phyloP scores from a whole-genome alignment of 2,888 invertebrate genomes.

The Notocelia uddmanniana region DNA sequence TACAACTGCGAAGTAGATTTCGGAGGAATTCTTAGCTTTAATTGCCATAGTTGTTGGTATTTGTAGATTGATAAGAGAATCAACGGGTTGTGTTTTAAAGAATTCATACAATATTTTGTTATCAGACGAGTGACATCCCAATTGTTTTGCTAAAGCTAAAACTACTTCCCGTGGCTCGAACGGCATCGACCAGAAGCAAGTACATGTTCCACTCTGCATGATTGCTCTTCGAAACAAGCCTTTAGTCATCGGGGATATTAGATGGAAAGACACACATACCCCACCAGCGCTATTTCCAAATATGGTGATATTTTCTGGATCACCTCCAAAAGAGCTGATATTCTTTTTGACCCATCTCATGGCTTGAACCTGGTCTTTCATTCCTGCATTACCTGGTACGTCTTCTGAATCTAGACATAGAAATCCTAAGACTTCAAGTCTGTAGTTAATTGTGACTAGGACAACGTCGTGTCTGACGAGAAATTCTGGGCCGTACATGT shows the following conservation, averaged over 20 bases:
- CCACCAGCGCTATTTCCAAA: slow-evolving; percentile 79
- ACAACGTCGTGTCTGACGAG: slow-evolving; percentile 68
- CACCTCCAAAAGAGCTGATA: slow-evolving; percentile 72
- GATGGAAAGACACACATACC: slow-evolving; percentile 64
- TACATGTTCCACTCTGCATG: slow-evolving; percentile 88
- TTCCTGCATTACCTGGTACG: slow-evolving; percentile 76
- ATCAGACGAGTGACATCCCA: slow-evolving; percentile 54
- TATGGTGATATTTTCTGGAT: slow-evolving; percentile 73
- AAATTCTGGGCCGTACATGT: slow-evolving; percentile 71
- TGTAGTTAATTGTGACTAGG: slow-evolving; percentile 75
- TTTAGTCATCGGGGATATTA: slow-evolving; percentile 76
- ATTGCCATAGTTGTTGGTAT: slow-evolving; percentile 53
- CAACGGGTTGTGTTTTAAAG: slow-evolving; percentile 61
- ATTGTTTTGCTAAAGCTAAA: slow-evolving; percentile 51
- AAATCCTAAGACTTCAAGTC: slow-evolving; percentile 72
- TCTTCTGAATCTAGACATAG: slow-evolving; percentile 72
- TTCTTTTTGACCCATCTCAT: slow-evolving; percentile 74
- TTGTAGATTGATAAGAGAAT: slow-evolving; percentile 54
- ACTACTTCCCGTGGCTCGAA: slow-evolving; percentile 68
- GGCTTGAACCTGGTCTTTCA: slow-evolving; percentile 79
- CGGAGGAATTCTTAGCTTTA: slow-evolving; percentile 50
- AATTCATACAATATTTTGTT: slow-evolving; percentile 64
- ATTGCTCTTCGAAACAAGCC: slow-evolving; percentile 83
- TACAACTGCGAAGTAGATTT: slow-evolving; percentile 56
- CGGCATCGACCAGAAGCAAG: slow-evolving; percentile 82